Percentiles rank a stretch among this genome's conserved stretches.
These are phyloP conservation scores for Rachycentron canadum DNA, from an alignment of 2,797 vertebrate genomes.

Conservation along the genomic window DNA sequence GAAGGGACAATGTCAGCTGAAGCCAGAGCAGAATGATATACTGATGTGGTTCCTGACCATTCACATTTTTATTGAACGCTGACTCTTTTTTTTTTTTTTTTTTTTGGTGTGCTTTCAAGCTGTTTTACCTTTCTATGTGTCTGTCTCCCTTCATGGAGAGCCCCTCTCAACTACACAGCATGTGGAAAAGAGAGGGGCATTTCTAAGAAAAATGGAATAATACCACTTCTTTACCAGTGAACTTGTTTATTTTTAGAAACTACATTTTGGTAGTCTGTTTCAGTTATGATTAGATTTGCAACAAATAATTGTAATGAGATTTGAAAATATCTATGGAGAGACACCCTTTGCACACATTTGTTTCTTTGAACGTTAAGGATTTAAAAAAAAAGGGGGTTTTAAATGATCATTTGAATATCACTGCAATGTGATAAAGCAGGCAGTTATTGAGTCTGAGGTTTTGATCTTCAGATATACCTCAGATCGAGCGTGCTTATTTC, in stretches of 20 bases:
- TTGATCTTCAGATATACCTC: constrained; percentile 16
- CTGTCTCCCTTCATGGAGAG: constrained; percentile 28
- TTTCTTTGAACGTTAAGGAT: background rate
- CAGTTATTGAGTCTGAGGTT: constrained; percentile 13
- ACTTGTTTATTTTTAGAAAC: constrained; percentile 1
- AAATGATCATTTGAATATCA: background rate
- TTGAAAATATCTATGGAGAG: background rate
- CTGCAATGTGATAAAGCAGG: background rate
- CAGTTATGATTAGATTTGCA: background rate
- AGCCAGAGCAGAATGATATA: background rate
- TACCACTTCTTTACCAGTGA: background rate
- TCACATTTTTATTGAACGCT: constrained; percentile 28
- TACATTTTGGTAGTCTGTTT: background rate
- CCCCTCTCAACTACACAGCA: constrained; percentile 21
- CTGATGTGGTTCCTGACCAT: constrained; percentile 9
- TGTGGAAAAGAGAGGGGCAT: constrained; percentile 14
- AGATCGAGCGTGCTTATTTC: background rate
- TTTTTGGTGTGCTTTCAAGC: constrained; percentile 20
- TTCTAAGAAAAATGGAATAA: constrained; percentile 15
- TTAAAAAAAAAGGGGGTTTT: background rate
- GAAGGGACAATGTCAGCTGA: constrained; percentile 30
- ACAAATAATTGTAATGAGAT: background rate
- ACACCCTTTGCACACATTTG: background rate
- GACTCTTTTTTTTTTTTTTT: background rate
- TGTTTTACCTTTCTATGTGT: constrained; percentile 24